Base-by-base conservation (phyloP, 2,888 invertebrate species). In the Flexamia atlantica region DNA sequence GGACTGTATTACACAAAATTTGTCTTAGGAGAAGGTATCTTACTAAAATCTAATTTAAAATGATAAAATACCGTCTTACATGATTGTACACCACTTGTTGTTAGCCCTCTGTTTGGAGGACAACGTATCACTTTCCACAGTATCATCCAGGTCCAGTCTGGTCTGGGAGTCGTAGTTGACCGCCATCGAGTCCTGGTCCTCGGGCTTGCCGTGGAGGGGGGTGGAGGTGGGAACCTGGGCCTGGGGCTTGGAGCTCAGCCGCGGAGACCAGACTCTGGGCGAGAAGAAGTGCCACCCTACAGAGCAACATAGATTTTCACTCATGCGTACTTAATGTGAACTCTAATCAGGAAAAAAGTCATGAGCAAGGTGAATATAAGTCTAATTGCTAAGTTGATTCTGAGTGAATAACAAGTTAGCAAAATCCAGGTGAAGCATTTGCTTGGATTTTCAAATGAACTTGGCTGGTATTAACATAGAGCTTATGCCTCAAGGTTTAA, bases 21-120 rank as follows among this genome's bases (percentile, higher is more conserved):
- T 14, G 64, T 64, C 64, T 64, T 64, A 30, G 30, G 40, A 40
- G 20, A 9, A 40, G 3, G 40, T 72, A 72, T 20, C 20, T 42
- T 12, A 36, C 76, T 76, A 76, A 46, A 46, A 46, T 76, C 76
- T 76, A 76, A 25, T 17, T n/a, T 76, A 76, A 76, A 46, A 76
- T 28, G 46, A 76, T 76, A 50, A 50, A 46, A 76, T 76, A 17
- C 10, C 36, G 9, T 23, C 50, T 76, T 76, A 76, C 76, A 76
- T 76, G 14, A 76, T 25, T 40, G 28, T 50, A 76, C 76, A 76
- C 42, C 42, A 76, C 12, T 76, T 76, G 7, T 42, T 46, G 23
- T 17, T 23, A 14, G 7, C 40, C 30, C 25, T 76, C 40, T 76
- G 14, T 76, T 42, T 36, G 5, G 76, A 46, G 28, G 46, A 46